Evolutionary conservation across 1,140 invertebrate species (phyloP), one percentile per base, ranked within the genome.

Genomic region (Macrotrachela quadricornifera): DNA sequence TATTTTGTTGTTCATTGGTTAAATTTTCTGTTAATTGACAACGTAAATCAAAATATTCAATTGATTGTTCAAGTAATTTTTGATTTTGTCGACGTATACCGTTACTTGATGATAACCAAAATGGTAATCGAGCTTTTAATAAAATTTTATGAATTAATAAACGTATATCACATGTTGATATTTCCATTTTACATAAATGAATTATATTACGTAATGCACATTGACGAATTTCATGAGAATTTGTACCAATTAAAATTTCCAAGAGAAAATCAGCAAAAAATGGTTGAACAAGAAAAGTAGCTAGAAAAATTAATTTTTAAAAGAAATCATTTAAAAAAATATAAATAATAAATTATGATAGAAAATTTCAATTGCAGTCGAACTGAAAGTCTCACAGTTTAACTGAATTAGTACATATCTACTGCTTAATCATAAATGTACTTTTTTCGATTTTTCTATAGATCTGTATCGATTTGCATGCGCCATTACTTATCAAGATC

Each of bases 31-130:
- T 59, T 13, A 75, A 60, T 57, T 61, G 59, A 59, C 71, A 73
- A 17, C 68, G 57, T 17, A 75, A 63, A 52, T 72, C 69, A 68
- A 76, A 75, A 58, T 75, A 76, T 59, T 75, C 69, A 10, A 62
- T 63, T 57, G 73, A 74, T 56, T 75, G 74, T 43, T 1, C 9
- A 44, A 56, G 56, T 57, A 56, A 68, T 64, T 64, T 68, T 50
- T 73, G 72, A 53, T 65, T 73, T 50, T 69, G 65, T 12, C 71
- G 69, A 21, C 74, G 60, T 12, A 70, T 66, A 36, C 61, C 63
- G 8, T 8, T 2, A 47, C 66, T 66, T 6, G 73, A 73, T 6
- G 72, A 62, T 16, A 75, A 70, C 74, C 74, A 76, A 53, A 75
- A 65, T 8, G 74, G 74, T n/a, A 75, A 64, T n/a, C 67, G 69